Percentiles rank a stretch among this genome's conserved stretches.
Conservation (phyloP, 2,797 vertebrate species). For the Furcifer pardalis region DNA sequence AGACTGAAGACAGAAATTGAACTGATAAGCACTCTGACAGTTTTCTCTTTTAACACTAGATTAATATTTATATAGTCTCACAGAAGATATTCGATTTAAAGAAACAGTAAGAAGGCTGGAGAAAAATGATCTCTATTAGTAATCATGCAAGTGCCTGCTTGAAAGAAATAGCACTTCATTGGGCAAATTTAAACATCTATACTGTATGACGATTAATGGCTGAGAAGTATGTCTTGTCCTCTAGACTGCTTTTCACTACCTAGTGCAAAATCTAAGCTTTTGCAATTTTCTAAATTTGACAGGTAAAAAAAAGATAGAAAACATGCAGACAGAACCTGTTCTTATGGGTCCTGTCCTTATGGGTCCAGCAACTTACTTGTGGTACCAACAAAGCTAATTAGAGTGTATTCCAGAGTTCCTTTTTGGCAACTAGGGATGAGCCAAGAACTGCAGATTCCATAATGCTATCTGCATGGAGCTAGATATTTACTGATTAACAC, state of each 20-base stretch:
- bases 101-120: not conserved
- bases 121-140: not conserved
- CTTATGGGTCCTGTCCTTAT: no score
- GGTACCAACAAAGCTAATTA: not conserved
- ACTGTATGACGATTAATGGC: not conserved
- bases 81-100: not conserved
- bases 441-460: not conserved
- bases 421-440: not conserved
- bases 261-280: not conserved
- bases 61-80: conserved; percentile 29
- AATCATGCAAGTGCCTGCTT: not conserved
- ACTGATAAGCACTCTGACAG: conserved; percentile 29
- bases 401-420: not conserved
- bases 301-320: not conserved
- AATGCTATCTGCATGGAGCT: not conserved
- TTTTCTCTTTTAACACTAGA: conserved; percentile 18
- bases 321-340: not conserved
- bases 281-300: not conserved
- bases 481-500: no score
- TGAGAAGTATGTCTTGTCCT: not conserved
- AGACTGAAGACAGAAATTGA: conserved; percentile 12
- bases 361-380: not conserved
- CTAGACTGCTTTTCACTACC: not conserved
- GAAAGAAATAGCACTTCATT: not conserved
- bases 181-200: not conserved